These are phyloP conservation scores for Caenorhabditis parvicauda DNA, from an alignment of 2,888 invertebrate species.

Conservation along the genomic window DNA sequence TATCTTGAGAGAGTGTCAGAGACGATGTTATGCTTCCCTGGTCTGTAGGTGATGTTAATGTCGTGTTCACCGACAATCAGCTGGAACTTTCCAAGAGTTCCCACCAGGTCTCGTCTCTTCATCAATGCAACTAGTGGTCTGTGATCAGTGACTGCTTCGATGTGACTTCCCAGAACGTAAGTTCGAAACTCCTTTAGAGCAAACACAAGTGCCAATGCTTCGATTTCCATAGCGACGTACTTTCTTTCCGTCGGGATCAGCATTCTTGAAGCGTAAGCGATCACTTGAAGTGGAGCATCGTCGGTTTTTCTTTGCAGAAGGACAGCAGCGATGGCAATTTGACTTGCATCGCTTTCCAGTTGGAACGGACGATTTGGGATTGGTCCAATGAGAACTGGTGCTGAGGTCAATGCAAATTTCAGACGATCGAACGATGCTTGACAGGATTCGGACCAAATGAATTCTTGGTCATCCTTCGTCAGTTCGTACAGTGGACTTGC, in stretches of 20 bases:
- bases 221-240: slow-evolving; percentile 20
- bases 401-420: slow-evolving; percentile 11
- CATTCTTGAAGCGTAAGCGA: slow-evolving; percentile 21
- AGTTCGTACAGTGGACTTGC: slow-evolving; percentile 26
- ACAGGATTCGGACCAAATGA: slow-evolving; percentile 12
- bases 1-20: slow-evolving; percentile 30
- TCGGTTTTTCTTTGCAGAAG: slow-evolving; percentile 12
- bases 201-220: slow-evolving; percentile 20
- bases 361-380: slow-evolving; percentile 4
- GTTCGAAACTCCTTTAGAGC: slow-evolving; percentile 15
- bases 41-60: slow-evolving; percentile 28
- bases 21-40: slow-evolving; percentile 25
- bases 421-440: slow-evolving; percentile 18
- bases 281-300: slow-evolving; percentile 10
- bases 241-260: slow-evolving; percentile 12
- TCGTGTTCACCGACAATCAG: slow-evolving; percentile 14
- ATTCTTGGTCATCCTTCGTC: slow-evolving; percentile 14
- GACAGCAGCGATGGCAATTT: slow-evolving; percentile 19
- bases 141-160: slow-evolving; percentile 19
- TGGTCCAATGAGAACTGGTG: slow-evolving; percentile 19
- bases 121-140: slow-evolving; percentile 11
- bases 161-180: slow-evolving; percentile 17
- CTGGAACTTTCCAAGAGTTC: slow-evolving; percentile 19
- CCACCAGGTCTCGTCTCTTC: slow-evolving; percentile 13
- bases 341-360: slow-evolving; percentile 24